Conservation (phyloP, 2,888 invertebrate species). For the Latrodectus hesperus region DNA sequence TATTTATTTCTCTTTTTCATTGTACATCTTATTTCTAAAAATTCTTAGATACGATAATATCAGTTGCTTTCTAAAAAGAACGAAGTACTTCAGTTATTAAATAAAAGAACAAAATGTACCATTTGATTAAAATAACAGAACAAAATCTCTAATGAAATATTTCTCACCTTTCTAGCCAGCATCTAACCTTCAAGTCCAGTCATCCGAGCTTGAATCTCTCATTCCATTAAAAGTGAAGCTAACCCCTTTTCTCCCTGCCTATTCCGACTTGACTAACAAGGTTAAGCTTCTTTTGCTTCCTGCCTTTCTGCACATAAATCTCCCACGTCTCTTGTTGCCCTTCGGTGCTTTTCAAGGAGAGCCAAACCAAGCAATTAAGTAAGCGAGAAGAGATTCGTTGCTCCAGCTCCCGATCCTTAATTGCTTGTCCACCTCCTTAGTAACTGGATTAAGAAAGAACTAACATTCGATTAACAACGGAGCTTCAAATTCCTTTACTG, state of each 20-base stretch:
- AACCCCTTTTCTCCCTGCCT: constrained; percentile 23
- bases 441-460: constrained; percentile 61
- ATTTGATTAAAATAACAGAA: not conserved
- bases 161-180: too few species aligned
- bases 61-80: too few species aligned
- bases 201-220: constrained; percentile 31
- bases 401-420: constrained; percentile 23
- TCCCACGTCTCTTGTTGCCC: constrained; percentile 41
- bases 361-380: constrained; percentile 47
- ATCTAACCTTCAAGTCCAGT: too few species aligned
- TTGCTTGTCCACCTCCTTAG: constrained; percentile 54
- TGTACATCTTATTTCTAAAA: too few species aligned
- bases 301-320: constrained; percentile 49
- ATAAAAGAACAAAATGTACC: too few species aligned
- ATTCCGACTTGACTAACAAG: constrained; percentile 49
- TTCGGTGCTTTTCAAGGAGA: constrained; percentile 14
- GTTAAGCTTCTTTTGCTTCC: constrained; percentile 36
- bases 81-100: too few species aligned
- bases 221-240: constrained; percentile 45
- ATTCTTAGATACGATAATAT: too few species aligned
- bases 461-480: constrained; percentile 56
- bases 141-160: too few species aligned
- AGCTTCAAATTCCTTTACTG: constrained; percentile 29
- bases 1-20: too few species aligned
- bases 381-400: constrained; percentile 52